Evolutionary conservation across 2,888 invertebrate genomes (phyloP), one percentile per base, ranked within the genome.

Genomic region (Notodromas monacha): DNA sequence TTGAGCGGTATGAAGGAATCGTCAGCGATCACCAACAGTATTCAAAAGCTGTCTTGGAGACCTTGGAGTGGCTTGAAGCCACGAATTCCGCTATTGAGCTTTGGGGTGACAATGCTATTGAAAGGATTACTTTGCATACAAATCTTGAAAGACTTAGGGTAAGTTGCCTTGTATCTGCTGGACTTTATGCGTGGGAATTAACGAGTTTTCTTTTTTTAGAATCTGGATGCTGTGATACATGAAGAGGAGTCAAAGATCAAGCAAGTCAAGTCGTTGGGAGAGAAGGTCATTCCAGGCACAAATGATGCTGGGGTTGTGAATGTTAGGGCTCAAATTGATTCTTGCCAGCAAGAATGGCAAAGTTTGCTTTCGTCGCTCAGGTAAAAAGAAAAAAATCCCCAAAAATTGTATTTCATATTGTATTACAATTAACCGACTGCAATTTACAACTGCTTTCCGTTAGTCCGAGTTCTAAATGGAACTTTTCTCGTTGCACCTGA

Each of bases 331-430:
- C 76, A 77, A 52, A 67, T 79, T 26, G 76, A 77, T 43, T 63
- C 65, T 6, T 70, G 76, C 0, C 74, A 76, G 42, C 73, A 76
- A 44, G 76, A 77, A 51, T 79, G 77, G 77, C 70, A 76, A 46
- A 65, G 68, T 10, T 50, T 79, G 2, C 55, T 67, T 1, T 68
- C 74, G 0, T 58, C 66, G 12, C 61, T 76, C 3, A 62, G 63
- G 40, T 48, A 38, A 40, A 41, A 31, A 5, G 12, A n/a, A 6
- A 27, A n/a, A 21, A 14, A 28, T 10, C 6, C n/a, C 12, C 10
- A 12, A 14, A 33, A n/a, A n/a, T n/a, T n/a, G n/a, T n/a, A n/a
- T n/a, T n/a, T n/a, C n/a, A n/a, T n/a, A n/a, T n/a, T n/a, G n/a
- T n/a, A n/a, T n/a, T n/a, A n/a, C n/a, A n/a, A n/a, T n/a, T n/a